Conservation (phyloP, 2,888 invertebrate species). For the Augochlorella aurata region DNA sequence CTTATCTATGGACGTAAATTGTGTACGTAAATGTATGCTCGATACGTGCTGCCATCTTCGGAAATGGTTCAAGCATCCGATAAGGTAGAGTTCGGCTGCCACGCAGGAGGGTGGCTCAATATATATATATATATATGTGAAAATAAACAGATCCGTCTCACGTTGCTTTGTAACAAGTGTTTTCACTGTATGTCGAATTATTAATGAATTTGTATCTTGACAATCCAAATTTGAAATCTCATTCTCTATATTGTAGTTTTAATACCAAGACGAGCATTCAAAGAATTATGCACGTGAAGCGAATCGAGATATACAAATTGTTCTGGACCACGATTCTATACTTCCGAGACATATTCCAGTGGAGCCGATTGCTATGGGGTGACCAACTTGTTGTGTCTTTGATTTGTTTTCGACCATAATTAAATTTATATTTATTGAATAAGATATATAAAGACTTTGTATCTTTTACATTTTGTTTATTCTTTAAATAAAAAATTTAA, state of each 20-base stretch:
- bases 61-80: not conserved
- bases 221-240: not conserved
- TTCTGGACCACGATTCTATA: no score
- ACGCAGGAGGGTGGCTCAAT: constrained; percentile 38
- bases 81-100: constrained; percentile 42
- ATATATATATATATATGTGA: constrained; percentile 30
- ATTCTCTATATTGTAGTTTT: not conserved
- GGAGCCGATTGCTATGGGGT: no score
- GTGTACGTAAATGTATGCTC: not conserved
- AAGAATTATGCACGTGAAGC: no score
- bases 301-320: no score
- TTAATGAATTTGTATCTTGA: not conserved
- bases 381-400: no score
- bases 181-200: constrained; percentile 40
- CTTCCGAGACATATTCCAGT: not conserved
- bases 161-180: constrained; percentile 73
- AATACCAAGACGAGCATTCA: not conserved
- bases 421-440: no score
- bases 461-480: no score
- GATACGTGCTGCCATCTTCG: constrained; percentile 53
- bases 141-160: constrained; percentile 64
- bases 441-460: no score
- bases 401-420: no score
- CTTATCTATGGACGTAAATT: not conserved
- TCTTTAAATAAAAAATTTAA: no score